phyloP scores from a whole-genome alignment of 2,113 vertebrate genomes.

The Callionymus lyra region DNA sequence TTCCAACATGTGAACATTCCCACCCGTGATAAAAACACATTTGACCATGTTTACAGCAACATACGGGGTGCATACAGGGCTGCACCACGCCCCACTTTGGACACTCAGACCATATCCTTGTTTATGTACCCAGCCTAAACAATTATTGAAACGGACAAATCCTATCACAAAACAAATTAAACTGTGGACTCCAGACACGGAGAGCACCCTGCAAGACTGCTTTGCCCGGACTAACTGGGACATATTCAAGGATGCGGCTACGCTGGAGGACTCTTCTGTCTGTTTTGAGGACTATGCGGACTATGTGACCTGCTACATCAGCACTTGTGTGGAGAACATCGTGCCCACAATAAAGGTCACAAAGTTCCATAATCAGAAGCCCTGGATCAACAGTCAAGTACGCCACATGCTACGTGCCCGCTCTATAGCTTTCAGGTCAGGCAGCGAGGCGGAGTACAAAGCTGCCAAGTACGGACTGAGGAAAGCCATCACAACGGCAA shows the following conservation, averaged over 20 bases:
- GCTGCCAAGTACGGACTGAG: too few species aligned
- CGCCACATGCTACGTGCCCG: too few species aligned
- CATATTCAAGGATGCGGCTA: too few species aligned
- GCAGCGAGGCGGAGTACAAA: too few species aligned
- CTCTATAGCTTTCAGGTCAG: too few species aligned
- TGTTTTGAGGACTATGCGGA: neutral
- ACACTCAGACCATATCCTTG: conserved; percentile 4
- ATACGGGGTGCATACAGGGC: too few species aligned
- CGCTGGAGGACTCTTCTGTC: conserved; percentile 1
- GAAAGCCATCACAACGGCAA: too few species aligned
- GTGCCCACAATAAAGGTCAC: too few species aligned
- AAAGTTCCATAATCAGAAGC: too few species aligned
- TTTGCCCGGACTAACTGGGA: conserved; percentile 1
- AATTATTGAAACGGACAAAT: neutral
- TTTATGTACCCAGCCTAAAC: conserved; percentile 4
- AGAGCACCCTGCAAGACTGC: conserved; percentile 2
- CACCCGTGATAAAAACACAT: conserved; percentile 1
- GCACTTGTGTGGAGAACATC: conserved; percentile 8
- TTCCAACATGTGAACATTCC: conserved; percentile 4
- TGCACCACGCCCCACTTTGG: conserved; percentile 1
- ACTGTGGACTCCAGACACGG: conserved; percentile 1
- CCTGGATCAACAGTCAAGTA: too few species aligned
- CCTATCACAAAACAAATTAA: conserved; percentile 4
- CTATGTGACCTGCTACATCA: conserved; percentile 7
- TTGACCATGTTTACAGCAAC: too few species aligned